These are phyloP conservation scores for Eupithecia inturbata DNA, from an alignment of 2,888 invertebrate species.

Conservation along the genomic window DNA sequence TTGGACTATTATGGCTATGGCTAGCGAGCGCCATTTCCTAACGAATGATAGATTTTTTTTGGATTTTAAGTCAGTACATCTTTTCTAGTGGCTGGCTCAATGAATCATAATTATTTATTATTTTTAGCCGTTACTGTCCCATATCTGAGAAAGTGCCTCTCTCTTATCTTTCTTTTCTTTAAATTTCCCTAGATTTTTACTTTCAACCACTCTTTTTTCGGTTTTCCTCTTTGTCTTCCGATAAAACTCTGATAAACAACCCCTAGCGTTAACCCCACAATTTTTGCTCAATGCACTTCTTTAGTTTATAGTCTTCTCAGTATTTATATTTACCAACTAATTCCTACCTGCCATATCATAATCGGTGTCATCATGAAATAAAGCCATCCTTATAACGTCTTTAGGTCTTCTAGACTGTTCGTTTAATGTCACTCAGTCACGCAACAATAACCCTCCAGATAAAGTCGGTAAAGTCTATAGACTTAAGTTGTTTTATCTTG, in stretches of 20 bases:
- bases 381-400: not conserved
- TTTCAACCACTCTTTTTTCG: not conserved
- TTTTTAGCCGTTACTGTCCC: no score
- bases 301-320: not conserved
- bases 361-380: not conserved
- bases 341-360: not conserved
- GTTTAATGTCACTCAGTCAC: conserved; percentile 3
- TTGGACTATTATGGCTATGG: not conserved
- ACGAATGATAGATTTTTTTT: no score
- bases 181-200: not conserved
- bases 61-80: no score
- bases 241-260: not conserved
- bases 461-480: not conserved
- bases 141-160: no score
- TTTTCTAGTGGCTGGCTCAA: no score
- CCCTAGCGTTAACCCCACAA: no score
- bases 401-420: not conserved
- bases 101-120: no score
- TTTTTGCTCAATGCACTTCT: no score
- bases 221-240: not conserved
- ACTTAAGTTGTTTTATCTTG: conserved; percentile 16
- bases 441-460: not conserved
- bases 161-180: not conserved
- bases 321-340: not conserved
- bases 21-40: no score